Conservation (phyloP, 2,888 invertebrate genomes). For the Xylota sylvarum region DNA sequence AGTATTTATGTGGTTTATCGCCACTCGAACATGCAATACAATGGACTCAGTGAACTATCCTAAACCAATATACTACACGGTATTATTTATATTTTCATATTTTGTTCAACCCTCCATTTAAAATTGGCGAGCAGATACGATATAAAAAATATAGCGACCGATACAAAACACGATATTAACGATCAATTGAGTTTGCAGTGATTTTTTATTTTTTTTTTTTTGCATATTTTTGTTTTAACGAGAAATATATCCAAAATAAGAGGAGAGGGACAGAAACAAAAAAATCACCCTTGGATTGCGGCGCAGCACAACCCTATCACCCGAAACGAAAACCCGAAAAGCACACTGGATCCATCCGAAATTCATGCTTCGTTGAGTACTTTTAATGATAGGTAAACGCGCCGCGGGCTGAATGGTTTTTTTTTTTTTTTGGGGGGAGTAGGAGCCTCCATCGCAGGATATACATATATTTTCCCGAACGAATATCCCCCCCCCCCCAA, state of each 20-base stretch:
- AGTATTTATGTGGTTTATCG: neutral
- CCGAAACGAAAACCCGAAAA: neutral
- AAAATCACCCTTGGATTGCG: conserved; percentile 5
- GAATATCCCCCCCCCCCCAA: conserved; percentile 21
- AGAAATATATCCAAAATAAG: conserved; percentile 31
- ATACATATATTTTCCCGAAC: conserved; percentile 32
- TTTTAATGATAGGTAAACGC: conserved; percentile 71
- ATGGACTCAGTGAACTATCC: neutral
- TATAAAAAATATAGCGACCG: conserved; percentile 18
- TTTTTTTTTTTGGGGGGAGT: no score
- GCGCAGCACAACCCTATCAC: neutral
- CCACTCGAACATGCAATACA: neutral
- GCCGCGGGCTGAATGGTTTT: conserved; percentile 8
- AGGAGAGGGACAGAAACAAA: neutral
- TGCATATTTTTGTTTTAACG: conserved; percentile 30
- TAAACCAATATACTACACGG: conserved; percentile 19
- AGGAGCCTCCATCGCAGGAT: neutral
- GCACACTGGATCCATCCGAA: conserved; percentile 35
- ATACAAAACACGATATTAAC: conserved; percentile 37
- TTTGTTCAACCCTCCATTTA: conserved; percentile 51
- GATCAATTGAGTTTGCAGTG: conserved; percentile 65
- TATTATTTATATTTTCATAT: conserved; percentile 55
- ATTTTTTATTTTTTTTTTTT: conserved; percentile 45
- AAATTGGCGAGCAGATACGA: neutral
- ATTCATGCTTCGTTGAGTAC: conserved; percentile 64